Percentiles rank a stretch among this genome's conserved stretches.
phyloP scores from a whole-genome alignment of 1,140 invertebrate species.

The Dolichoris vasculosae region DNA sequence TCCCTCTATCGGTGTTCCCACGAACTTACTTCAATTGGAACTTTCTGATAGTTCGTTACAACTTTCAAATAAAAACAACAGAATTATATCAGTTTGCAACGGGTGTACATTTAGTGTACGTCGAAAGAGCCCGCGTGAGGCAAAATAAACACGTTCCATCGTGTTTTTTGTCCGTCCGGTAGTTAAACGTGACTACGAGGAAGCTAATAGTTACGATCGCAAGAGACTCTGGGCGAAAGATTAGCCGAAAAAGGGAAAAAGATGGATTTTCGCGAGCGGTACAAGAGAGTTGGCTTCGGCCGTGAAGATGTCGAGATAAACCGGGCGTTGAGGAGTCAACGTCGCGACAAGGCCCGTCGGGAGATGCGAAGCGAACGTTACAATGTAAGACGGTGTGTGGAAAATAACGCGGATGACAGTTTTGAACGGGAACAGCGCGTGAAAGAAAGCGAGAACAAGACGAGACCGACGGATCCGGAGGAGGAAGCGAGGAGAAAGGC shows the following conservation, averaged over 20 bases:
- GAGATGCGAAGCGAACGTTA: constrained; percentile 14
- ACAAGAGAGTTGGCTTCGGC: constrained; percentile 38
- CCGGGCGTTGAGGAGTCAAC: constrained; percentile 38
- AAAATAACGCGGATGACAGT: not conserved
- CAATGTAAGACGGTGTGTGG: constrained; percentile 1
- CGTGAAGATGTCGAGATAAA: constrained; percentile 29
- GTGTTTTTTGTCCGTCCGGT: not conserved
- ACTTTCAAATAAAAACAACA: not conserved
- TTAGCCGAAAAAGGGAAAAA: not conserved
- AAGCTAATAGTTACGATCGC: not conserved
- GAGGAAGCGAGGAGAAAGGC: not conserved
- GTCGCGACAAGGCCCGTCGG: constrained; percentile 29
- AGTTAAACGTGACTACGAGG: not conserved
- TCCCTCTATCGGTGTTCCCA: not conserved
- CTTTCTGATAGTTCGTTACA: constrained; percentile 8
- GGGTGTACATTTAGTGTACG: not conserved
- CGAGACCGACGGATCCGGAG: not conserved
- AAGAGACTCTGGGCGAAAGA: not conserved
- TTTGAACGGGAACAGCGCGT: not conserved
- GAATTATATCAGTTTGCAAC: not conserved
- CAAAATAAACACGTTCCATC: not conserved
- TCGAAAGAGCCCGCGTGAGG: not conserved
- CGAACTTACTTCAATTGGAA: not conserved
- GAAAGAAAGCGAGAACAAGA: not conserved
- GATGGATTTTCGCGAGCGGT: constrained; percentile 46